Conservation (phyloP, 1,140 invertebrate genomes). For the Globodera rostochiensis region DNA sequence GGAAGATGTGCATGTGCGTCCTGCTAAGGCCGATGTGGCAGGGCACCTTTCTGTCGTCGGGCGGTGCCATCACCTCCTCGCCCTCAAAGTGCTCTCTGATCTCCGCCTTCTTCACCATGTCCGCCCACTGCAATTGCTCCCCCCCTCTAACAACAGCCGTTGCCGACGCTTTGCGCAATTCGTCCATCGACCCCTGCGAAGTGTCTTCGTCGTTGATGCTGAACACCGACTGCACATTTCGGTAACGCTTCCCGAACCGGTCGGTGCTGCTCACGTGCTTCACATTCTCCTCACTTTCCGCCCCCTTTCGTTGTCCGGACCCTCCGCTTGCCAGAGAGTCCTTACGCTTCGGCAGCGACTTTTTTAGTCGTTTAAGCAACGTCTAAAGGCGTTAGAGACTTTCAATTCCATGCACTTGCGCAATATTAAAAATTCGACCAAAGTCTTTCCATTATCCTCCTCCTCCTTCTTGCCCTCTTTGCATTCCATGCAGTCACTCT, state of each 20-base stretch:
- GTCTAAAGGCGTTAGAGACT: not conserved
- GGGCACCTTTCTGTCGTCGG: constrained; percentile 37
- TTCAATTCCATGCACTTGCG: not conserved
- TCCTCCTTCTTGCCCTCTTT: constrained; percentile 75
- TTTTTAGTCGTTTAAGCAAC: not conserved
- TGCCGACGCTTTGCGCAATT: constrained; percentile 4
- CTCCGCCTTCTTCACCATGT: constrained; percentile 48
- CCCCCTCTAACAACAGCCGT: not conserved
- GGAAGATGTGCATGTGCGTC: constrained; percentile 52
- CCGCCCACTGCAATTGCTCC: constrained; percentile 51
- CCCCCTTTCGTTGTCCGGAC: not conserved
- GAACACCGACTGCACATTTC: constrained; percentile 76
- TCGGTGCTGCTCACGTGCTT: constrained; percentile 43
- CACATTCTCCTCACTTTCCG: constrained; percentile 20
- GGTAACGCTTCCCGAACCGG: constrained; percentile 40
- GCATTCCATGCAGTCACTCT: constrained; percentile 62
- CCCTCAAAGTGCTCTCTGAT: constrained; percentile 50
- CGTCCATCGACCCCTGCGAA: constrained; percentile 38
- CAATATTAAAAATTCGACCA: constrained; percentile 73
- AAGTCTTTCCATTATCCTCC: constrained; percentile 80
- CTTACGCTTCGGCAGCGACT: constrained; percentile 7
- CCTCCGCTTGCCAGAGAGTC: not conserved
- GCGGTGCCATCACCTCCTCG: constrained; percentile 36
- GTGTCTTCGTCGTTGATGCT: constrained; percentile 75
- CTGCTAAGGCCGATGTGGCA: constrained; percentile 47